These are phyloP conservation scores for Oncorhynchus nerka DNA, from an alignment of 2,113 vertebrate genomes.

Conservation along the genomic window DNA sequence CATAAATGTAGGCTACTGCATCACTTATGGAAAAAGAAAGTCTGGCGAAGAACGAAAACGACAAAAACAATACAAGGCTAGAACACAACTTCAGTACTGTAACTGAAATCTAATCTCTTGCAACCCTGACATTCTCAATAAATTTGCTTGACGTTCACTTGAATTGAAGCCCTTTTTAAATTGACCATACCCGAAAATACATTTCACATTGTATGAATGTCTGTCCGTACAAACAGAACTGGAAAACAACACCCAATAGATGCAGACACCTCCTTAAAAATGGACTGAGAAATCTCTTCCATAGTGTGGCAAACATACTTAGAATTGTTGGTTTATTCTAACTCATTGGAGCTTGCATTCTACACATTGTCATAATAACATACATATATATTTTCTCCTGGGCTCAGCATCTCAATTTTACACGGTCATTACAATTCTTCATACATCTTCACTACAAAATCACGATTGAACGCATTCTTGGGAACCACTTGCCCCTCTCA, in stretches of 20 bases:
- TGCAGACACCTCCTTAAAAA: neutral
- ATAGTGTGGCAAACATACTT: neutral
- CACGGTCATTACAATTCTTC: constrained; percentile 3
- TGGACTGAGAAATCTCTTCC: neutral
- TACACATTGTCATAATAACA: neutral
- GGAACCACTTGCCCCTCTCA: constrained; percentile 24
- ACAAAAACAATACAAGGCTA: neutral
- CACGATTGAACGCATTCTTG: constrained; percentile 34
- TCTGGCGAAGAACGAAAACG: no score
- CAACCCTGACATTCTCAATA: neutral
- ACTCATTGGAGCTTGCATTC: constrained; percentile 9
- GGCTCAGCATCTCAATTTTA: neutral
- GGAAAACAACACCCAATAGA: neutral
- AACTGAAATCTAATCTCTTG: neutral
- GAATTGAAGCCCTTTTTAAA: neutral
- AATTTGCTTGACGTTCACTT: neutral
- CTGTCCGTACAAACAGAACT: neutral
- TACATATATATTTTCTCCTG: neutral
- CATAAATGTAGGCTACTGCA: constrained; percentile 1
- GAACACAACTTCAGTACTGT: neutral
- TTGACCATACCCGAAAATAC: neutral
- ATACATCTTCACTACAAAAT: neutral
- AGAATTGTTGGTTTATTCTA: constrained; percentile 2
- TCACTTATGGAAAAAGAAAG: neutral
- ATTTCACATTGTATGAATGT: neutral